Percentiles rank a stretch among this genome's conserved stretches.
Conservation (phyloP, 2,113 vertebrate genomes). For the Zosterops pallidus region DNA sequence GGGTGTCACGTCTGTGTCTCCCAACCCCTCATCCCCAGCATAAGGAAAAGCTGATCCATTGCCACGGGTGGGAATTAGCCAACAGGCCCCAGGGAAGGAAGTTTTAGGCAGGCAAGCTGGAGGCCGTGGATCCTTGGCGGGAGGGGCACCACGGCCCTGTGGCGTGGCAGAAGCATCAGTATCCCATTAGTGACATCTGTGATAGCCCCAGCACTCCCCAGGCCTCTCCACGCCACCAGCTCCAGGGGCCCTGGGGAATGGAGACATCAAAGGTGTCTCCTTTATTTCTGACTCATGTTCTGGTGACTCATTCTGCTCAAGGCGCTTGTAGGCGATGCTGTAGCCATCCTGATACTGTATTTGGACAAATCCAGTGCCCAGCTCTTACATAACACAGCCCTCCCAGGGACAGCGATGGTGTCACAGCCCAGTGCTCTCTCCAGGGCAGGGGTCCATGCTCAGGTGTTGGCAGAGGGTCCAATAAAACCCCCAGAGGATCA, state of each 20-base stretch:
- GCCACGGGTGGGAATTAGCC: neutral
- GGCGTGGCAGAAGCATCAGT: neutral
- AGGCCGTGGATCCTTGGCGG: neutral
- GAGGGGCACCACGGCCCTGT: neutral
- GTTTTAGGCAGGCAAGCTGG: neutral
- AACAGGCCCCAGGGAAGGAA: neutral
- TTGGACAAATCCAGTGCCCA: neutral
- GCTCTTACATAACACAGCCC: neutral
- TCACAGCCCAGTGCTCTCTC: neutral
- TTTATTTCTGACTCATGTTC: neutral
- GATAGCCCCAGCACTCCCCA: neutral
- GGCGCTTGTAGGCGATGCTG: neutral
- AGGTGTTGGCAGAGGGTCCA: neutral
- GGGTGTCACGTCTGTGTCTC: neutral
- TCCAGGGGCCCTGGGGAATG: neutral
- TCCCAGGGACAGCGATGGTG: neutral
- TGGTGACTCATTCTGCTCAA: neutral
- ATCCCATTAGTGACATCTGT: neutral
- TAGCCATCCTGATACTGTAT: neutral
- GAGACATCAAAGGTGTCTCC: slow-evolving; percentile 16
- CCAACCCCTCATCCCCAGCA: neutral
- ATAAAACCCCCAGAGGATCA: rapidly evolving
- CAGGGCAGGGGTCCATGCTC: neutral
- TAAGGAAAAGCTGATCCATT: neutral
- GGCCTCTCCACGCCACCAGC: neutral